A percentile compares a stretch with the other conserved stretches of the same genome.
These are phyloP conservation scores for Palloptera scutellata DNA, from an alignment of 2,888 invertebrate species.

Conservation along the genomic window DNA sequence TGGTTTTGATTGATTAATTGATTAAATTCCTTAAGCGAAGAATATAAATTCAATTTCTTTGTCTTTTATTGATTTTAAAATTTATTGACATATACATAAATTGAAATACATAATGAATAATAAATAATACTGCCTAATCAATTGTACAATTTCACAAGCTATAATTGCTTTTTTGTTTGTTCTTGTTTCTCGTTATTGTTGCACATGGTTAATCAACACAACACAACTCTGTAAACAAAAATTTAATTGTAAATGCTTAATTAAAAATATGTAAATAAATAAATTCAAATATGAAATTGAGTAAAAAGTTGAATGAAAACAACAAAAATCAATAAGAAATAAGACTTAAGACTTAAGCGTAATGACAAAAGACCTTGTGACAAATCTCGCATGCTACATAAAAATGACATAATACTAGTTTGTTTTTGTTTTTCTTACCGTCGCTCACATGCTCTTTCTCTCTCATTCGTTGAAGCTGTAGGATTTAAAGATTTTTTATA, in stretches of 20 bases:
- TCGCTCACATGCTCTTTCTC: no score
- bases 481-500: no score
- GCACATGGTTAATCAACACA: no score
- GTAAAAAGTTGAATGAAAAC: not conserved
- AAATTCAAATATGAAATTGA: not conserved
- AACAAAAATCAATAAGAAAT: not conserved
- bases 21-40: no score
- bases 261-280: not conserved
- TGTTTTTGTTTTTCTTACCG: not conserved
- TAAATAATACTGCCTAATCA: not conserved
- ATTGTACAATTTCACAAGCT: no score
- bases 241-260: not conserved
- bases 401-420: slow-evolving; percentile 1
- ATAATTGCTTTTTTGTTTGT: not conserved
- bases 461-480: no score
- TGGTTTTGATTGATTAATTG: no score
- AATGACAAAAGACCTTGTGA: not conserved
- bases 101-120: no score
- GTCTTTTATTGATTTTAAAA: not conserved
- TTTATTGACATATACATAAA: not conserved
- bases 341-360: not conserved
- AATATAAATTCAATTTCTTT: not conserved
- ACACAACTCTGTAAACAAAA: slow-evolving; percentile 1
- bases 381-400: not conserved
- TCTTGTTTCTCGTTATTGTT: not conserved